phyloP scores from a whole-genome alignment of 2,888 invertebrate species.

The Hylaea fasciaria region DNA sequence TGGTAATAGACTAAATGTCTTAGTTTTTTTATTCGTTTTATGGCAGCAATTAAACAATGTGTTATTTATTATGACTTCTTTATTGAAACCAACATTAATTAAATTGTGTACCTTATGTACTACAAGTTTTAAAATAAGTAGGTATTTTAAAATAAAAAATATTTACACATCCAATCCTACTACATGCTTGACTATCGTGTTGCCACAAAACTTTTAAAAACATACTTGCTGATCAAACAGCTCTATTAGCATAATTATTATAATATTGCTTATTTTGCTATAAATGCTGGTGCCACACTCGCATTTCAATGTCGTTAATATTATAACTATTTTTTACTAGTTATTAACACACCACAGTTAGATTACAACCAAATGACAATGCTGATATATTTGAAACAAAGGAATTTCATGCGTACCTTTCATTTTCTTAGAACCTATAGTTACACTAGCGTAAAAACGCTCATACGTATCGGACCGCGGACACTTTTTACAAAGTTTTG shows the following conservation, averaged over 20 bases:
- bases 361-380: no score
- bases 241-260: no score
- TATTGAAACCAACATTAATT: conserved; percentile 67
- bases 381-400: no score
- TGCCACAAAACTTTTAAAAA: conserved; percentile 22
- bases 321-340: no score
- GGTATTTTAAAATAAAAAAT: conserved; percentile 50
- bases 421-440: no score
- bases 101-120: conserved; percentile 54
- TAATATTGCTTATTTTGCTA: conserved; percentile 1
- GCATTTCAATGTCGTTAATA: neutral
- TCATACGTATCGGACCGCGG: no score
- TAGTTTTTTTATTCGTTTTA: no score
- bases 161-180: conserved; percentile 52
- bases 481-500: no score
- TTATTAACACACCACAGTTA: no score
- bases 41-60: conserved; percentile 5
- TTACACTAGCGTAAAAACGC: no score
- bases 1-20: no score
- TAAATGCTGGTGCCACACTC: neutral
- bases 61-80: conserved; percentile 52
- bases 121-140: conserved; percentile 53
- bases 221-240: conserved; percentile 6
- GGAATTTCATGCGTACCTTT: no score
- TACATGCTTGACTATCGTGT: conserved; percentile 30